These are phyloP conservation scores for Enteromius unitaeniatus DNA, from an alignment of 2,797 vertebrate genomes.

Conservation along the genomic window DNA sequence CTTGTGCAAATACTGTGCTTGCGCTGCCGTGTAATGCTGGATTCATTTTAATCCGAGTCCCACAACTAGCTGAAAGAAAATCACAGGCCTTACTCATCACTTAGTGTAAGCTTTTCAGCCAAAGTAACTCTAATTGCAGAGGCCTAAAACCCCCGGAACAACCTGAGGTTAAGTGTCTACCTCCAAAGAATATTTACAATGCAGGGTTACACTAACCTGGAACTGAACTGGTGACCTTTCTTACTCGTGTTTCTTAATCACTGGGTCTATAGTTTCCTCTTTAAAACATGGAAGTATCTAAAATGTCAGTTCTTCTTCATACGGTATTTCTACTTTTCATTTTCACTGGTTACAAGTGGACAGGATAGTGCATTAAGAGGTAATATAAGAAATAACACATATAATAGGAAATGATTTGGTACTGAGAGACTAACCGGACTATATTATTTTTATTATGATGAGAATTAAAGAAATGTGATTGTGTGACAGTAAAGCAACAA, in stretches of 20 bases:
- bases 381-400: neutral
- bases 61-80: constrained; percentile 22
- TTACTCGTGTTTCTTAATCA: neutral
- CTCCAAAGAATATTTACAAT: constrained; percentile 15
- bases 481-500: neutral
- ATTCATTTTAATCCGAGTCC: constrained; percentile 13
- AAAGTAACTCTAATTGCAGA: constrained; percentile 23
- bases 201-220: constrained; percentile 3
- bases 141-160: constrained; percentile 8
- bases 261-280: neutral
- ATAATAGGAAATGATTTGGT: neutral
- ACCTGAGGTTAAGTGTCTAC: constrained; percentile 26
- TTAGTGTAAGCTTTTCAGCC: constrained; percentile 18
- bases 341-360: neutral
- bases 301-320: constrained; percentile 4
- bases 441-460: neutral
- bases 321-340: neutral
- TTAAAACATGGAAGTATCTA: constrained; percentile 14
- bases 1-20: constrained; percentile 26
- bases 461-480: neutral
- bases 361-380: neutral
- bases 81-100: constrained; percentile 22
- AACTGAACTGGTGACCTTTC: constrained; percentile 16
- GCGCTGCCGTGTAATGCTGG: neutral
- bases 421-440: neutral